Conservation (phyloP, 23 tunicate genomes). For the Oikopleura dioica region DNA sequence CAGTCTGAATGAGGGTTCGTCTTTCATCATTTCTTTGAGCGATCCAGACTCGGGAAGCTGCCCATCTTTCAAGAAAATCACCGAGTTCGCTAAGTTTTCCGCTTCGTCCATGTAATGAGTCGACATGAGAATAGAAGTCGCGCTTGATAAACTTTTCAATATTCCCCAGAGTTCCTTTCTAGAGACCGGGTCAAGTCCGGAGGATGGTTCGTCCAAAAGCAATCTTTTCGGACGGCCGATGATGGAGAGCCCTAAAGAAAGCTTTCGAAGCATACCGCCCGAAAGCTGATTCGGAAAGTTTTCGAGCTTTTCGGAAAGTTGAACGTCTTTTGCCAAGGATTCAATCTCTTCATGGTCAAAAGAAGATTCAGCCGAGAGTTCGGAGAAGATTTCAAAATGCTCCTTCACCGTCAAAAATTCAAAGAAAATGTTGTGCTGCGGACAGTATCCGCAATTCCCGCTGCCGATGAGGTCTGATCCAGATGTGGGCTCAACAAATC, state of each 20-base stretch:
- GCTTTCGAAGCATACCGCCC: slow-evolving; percentile 84
- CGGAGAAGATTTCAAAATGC: slow-evolving; percentile 55
- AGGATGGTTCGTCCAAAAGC: slow-evolving; percentile 77
- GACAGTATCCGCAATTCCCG: slow-evolving; percentile 81
- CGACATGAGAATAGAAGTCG: too few species aligned
- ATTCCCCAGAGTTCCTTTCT: slow-evolving; percentile 83
- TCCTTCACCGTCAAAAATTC: slow-evolving; percentile 57
- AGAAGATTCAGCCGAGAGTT: too few species aligned
- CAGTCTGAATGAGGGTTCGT: too few species aligned
- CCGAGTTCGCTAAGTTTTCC: too few species aligned
- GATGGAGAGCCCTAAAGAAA: slow-evolving; percentile 72
- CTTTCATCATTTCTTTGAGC: too few species aligned
- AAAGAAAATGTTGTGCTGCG: slow-evolving; percentile 70
- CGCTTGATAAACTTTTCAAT: too few species aligned
- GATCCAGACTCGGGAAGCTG: too few species aligned
- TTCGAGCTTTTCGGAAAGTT: slow-evolving; percentile 29
- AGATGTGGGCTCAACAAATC: too few species aligned
- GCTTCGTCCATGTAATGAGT: too few species aligned
- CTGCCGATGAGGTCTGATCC: too few species aligned
- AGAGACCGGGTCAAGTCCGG: slow-evolving; percentile 89
- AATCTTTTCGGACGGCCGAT: slow-evolving; percentile 62
- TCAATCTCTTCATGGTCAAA: neutral
- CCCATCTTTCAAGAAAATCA: too few species aligned
- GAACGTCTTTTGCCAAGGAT: slow-evolving; percentile 16
- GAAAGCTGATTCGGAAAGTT: slow-evolving; percentile 30